phyloP scores from a whole-genome alignment of 2,797 vertebrate genomes.

The Chrosomus eos region DNA sequence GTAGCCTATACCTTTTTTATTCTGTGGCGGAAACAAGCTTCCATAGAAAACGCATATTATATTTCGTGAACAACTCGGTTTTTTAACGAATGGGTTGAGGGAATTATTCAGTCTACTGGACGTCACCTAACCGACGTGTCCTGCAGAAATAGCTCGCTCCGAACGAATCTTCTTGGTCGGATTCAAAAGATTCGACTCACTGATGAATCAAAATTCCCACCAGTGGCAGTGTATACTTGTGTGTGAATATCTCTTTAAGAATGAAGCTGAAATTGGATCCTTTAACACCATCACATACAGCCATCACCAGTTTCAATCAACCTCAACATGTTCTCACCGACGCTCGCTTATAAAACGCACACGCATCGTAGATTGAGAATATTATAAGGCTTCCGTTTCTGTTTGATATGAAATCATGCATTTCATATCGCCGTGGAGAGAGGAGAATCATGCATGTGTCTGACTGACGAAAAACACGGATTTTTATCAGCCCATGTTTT shows the following conservation, averaged over 20 bases:
- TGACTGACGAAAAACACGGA: constrained; percentile 32
- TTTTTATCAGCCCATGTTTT: constrained; percentile 41
- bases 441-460: constrained; percentile 4
- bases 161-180: neutral
- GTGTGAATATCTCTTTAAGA: constrained; percentile 76
- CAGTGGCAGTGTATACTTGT: neutral
- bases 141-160: neutral
- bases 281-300: constrained; percentile 59
- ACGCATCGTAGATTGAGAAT: neutral
- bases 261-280: constrained; percentile 72
- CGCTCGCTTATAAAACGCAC: constrained; percentile 52
- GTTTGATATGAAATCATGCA: constrained; percentile 66
- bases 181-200: constrained; percentile 21
- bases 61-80: neutral
- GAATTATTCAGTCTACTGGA: neutral
- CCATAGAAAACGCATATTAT: neutral
- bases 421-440: constrained; percentile 31
- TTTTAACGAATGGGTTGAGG: neutral
- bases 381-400: constrained; percentile 48
- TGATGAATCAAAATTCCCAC: neutral
- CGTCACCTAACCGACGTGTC: neutral
- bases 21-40: too few relatives aligned
- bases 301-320: constrained; percentile 54
- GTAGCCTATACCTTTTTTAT: too few relatives aligned
- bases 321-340: constrained; percentile 62